Percentiles rank a stretch among this genome's conserved stretches.
These are phyloP conservation scores for Thalassarche chlororhynchos DNA, from an alignment of 2,113 vertebrate genomes.

Conservation along the genomic window DNA sequence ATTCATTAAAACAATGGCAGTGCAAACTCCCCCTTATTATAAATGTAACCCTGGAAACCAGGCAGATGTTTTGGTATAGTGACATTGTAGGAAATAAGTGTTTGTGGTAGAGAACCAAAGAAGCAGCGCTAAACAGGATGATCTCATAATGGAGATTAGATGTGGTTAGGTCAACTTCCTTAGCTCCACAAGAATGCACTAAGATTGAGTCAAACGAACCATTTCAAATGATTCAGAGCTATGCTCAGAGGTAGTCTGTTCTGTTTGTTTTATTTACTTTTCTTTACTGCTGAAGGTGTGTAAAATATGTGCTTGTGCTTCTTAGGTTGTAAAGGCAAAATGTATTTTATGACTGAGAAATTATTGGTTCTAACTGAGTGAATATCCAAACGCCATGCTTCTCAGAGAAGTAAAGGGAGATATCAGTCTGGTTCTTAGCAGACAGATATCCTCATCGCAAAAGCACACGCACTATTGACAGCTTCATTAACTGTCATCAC, in stretches of 20 bases:
- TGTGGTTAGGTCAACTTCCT: neutral
- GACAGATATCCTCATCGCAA: neutral
- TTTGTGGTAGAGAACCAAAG: neutral
- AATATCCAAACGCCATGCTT: neutral
- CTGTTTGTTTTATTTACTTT: neutral
- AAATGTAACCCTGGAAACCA: neutral
- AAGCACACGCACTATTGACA: neutral
- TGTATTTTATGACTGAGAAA: neutral
- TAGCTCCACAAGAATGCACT: neutral
- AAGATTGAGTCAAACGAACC: neutral
- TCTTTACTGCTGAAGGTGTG: neutral
- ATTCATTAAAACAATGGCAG: neutral
- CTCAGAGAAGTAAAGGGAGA: neutral
- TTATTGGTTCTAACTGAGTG: neutral
- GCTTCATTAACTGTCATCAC: neutral
- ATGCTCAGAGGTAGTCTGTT: neutral
- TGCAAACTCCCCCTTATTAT: neutral
- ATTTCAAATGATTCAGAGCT: neutral
- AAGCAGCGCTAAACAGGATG: neutral
- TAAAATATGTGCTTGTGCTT: neutral
- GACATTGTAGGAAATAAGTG: neutral
- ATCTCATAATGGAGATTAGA: neutral
- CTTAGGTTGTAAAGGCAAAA: neutral
- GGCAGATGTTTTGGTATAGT: neutral
- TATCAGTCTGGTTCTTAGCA: neutral